A percentile compares a stretch with the other conserved stretches of the same genome.
Evolutionary conservation across 1,140 invertebrate genomes (phyloP).

Genomic region (Pentalonia nigronervosa): DNA sequence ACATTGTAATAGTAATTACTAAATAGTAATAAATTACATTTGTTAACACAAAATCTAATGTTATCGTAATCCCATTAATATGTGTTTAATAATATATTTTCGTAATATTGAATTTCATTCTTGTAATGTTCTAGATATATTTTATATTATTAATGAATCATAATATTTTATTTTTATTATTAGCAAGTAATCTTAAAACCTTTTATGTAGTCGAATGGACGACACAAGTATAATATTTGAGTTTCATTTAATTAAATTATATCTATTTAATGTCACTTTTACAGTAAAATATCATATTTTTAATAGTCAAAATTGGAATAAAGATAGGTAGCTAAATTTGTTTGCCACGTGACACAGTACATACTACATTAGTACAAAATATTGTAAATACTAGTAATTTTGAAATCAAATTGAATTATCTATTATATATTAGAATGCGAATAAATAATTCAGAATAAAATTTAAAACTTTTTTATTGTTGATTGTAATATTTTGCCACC

Average conservation of each 20-base stretch:
- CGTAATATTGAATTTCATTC: background rate
- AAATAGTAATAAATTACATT: background rate
- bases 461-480: background rate
- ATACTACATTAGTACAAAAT: background rate
- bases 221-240: too few species aligned
- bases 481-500: background rate
- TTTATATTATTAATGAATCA: background rate
- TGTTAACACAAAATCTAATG: background rate
- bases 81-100: background rate
- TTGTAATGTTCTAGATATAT: background rate
- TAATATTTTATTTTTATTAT: background rate
- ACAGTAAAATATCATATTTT: background rate
- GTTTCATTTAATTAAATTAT: too few species aligned
- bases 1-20: background rate
- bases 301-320: background rate
- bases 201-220: background rate
- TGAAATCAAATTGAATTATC: background rate
- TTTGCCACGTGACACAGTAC: too few species aligned
- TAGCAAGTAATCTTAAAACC: background rate
- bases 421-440: background rate
- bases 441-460: background rate
- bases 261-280: background rate
- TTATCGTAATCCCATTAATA: background rate
- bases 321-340: background rate
- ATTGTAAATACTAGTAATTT: background rate